phyloP scores from a whole-genome alignment of 1,140 invertebrate genomes.

The Himalopsyche phryganea region DNA sequence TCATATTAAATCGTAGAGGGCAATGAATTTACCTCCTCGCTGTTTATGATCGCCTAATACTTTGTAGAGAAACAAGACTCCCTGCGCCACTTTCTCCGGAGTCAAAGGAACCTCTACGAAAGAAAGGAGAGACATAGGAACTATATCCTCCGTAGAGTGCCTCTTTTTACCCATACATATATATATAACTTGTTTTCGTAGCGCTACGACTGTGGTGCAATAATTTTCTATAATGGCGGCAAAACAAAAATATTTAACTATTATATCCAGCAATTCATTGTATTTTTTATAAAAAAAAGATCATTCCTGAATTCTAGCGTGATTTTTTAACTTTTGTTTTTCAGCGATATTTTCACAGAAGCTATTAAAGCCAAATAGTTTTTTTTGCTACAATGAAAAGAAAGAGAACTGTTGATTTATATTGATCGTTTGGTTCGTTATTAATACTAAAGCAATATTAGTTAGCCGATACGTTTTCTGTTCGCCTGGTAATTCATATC shows the following conservation, averaged over 20 bases:
- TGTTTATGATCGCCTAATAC: slow-evolving; percentile 17
- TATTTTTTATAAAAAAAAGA: no score
- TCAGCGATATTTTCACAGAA: no score
- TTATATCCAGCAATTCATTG: no score
- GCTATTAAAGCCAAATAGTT: background rate
- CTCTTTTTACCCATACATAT: background rate
- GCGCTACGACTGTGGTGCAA: no score
- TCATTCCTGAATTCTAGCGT: no score
- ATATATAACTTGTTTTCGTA: background rate
- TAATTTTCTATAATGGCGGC: no score
- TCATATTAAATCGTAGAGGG: background rate
- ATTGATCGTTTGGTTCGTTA: no score
- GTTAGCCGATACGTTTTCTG: slow-evolving; percentile 6
- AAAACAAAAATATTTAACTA: no score
- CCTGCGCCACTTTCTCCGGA: slow-evolving; percentile 33
- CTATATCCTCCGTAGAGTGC: background rate
- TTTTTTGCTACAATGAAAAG: background rate
- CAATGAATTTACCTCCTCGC: background rate
- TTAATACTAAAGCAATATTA: no score
- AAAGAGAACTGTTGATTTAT: no score
- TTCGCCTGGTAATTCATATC: slow-evolving; percentile 18
- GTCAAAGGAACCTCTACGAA: slow-evolving; percentile 16
- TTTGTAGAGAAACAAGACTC: slow-evolving; percentile 34
- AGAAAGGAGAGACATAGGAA: background rate
- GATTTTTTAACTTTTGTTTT: no score